These are phyloP conservation scores for Ametastegia equiseti DNA, from an alignment of 2,888 invertebrate species.

Conservation along the genomic window DNA sequence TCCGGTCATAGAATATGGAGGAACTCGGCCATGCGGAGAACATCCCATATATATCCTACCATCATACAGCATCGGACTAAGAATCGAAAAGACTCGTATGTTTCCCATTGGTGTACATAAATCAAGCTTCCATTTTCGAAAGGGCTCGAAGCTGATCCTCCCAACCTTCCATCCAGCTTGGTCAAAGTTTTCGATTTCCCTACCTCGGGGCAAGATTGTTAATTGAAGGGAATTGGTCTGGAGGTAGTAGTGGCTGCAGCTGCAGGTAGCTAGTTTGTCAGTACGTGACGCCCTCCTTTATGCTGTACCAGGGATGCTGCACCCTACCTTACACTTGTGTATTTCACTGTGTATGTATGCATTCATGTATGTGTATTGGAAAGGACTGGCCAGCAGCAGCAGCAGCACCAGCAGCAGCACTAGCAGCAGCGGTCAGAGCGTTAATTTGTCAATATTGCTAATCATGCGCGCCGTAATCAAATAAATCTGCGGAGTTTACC, in stretches of 20 bases:
- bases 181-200: slow-evolving; percentile 31
- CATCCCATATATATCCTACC: background rate
- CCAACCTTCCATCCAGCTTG: background rate
- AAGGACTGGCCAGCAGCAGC: slow-evolving; percentile 24
- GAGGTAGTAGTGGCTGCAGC: slow-evolving; percentile 3
- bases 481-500: slow-evolving; percentile 65
- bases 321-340: background rate
- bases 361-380: background rate
- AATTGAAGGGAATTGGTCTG: slow-evolving; percentile 35
- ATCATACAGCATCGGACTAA: background rate
- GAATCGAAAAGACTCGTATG: background rate
- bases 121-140: background rate
- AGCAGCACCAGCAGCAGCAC: too few species aligned
- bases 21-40: slow-evolving; percentile 9
- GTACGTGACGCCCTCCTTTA: slow-evolving; percentile 24
- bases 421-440: slow-evolving; percentile 52
- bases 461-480: slow-evolving; percentile 67
- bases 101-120: background rate
- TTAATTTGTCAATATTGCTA: slow-evolving; percentile 68
- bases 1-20: slow-evolving; percentile 6
- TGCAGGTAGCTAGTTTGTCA: slow-evolving; percentile 41
- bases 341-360: background rate
- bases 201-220: slow-evolving; percentile 22
- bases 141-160: background rate
- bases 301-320: background rate